Evolutionary conservation across 1,140 invertebrate genomes (phyloP).

Genomic region (Pteromalus puparum): DNA sequence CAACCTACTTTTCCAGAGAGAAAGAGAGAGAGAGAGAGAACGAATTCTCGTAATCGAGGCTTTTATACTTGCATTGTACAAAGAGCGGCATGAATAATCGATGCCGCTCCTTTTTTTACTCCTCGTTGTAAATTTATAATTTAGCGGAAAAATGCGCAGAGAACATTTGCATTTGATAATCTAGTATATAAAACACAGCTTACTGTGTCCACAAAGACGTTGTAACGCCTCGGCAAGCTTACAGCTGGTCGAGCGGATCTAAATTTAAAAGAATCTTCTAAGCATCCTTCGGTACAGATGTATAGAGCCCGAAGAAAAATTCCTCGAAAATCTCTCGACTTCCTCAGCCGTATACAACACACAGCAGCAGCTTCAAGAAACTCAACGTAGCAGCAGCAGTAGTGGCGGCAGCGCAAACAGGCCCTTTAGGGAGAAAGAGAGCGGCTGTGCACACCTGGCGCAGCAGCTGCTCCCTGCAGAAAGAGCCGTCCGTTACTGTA

Average conservation of each 20-base stretch:
- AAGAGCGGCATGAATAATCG: not conserved
- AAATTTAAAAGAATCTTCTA: too few species aligned
- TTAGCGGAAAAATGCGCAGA: too few species aligned
- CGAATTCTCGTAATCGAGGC: not conserved
- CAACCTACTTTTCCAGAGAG: not conserved
- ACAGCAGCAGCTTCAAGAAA: not conserved
- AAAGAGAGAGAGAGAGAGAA: not conserved
- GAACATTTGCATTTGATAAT: too few species aligned
- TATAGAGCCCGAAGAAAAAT: not conserved
- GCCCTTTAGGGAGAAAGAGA: constrained; percentile 23
- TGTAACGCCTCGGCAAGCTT: too few species aligned
- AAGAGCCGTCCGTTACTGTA: constrained; percentile 66
- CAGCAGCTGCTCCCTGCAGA: constrained; percentile 66
- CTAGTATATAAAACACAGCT: too few species aligned
- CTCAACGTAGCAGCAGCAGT: not conserved
- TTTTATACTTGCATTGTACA: not conserved
- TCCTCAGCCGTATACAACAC: not conserved
- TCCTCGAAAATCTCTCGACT: not conserved
- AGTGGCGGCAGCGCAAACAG: constrained; percentile 16
- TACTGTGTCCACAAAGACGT: too few species aligned
- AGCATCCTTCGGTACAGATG: not conserved
- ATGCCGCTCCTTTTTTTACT: not conserved
- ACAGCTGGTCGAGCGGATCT: too few species aligned
- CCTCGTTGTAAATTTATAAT: not conserved
- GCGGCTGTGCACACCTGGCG: constrained; percentile 67